These are phyloP conservation scores for Drosophila oshimai DNA, from an alignment of 1,140 invertebrate genomes.

Conservation along the genomic window DNA sequence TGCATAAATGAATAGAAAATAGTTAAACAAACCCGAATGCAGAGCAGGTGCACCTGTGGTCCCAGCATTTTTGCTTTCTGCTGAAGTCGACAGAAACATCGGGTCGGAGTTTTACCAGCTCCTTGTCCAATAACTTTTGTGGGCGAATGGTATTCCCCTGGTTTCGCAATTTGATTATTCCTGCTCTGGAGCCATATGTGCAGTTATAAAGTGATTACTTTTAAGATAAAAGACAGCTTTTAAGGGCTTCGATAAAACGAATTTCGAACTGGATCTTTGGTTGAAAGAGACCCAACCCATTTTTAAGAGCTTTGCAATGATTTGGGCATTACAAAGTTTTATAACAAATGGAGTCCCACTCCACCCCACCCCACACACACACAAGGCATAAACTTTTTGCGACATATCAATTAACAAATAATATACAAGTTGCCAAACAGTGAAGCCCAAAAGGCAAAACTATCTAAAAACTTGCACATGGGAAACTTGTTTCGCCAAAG, in stretches of 20 bases:
- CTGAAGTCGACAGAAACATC: conserved; percentile 55
- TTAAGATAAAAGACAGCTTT: background rate
- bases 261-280: background rate
- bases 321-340: conserved; percentile 53
- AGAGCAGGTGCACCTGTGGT: conserved; percentile 38
- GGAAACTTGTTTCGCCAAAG: conserved; percentile 63
- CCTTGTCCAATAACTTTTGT: conserved; percentile 32
- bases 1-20: conserved; percentile 81
- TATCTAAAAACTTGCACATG: conserved; percentile 49
- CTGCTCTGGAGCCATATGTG: conserved; percentile 5
- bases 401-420: conserved; percentile 80
- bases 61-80: conserved; percentile 20
- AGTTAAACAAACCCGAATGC: conserved; percentile 55
- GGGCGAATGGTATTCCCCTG: background rate
- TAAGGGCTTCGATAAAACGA: conserved; percentile 3
- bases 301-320: conserved; percentile 38
- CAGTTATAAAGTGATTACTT: conserved; percentile 29
- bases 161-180: conserved; percentile 33
- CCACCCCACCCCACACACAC: background rate
- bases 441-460: conserved; percentile 50
- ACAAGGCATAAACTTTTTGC: conserved; percentile 53
- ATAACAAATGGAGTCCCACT: conserved; percentile 24
- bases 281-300: background rate
- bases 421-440: conserved; percentile 69
- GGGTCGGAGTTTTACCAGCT: conserved; percentile 33